Base-by-base conservation (phyloP, 2,797 vertebrate genomes). In the Gouania willdenowi region DNA sequence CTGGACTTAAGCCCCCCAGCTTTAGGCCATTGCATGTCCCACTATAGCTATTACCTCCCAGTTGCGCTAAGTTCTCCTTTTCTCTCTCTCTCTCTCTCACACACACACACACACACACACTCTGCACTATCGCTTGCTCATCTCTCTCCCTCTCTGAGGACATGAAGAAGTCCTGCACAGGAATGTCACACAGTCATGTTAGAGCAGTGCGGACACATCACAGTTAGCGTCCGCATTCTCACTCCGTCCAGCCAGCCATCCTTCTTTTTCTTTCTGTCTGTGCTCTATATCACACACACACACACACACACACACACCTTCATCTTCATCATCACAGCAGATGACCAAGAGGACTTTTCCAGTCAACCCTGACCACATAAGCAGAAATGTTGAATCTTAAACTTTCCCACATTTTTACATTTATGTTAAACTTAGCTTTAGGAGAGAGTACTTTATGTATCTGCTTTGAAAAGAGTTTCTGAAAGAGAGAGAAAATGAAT, bases 171-270 rank as follows among this genome's bases (percentile, higher is more conserved):
- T 71, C 61, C 51, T 49, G 40, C 63, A 41, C 44, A 57, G 82
- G 86, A 88, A 88, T 89, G 74, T 90, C 79, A 81, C 89, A 86
- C 56, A 66, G 61, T 73, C n/a, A 30, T 72, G 85, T 70, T 59
- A 82, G 70, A 80, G 58, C 66, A 81, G 72, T 66, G 63, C 61
- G 33, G 81, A 87, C 78, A 82, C 79, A 86, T 80, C 78, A 71
- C 75, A 86, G 78, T 55, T 73, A 62, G 65, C 45, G 44, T 77
- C 75, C 24, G 74, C 82, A 84, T 85, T 84, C 81, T 77, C 72
- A 41, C 56, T 66, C 55, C 49, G 65, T 75, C 79, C 66, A 50
- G 66, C 50, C 46, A 51, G 22, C 52, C 49, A 52, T 67, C 51
- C 34, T 32, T 50, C 41, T 34, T 50, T 26, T 25, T 26, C 33